Percentiles rank a stretch among this genome's conserved stretches.
Evolutionary conservation across 2,888 invertebrate genomes (phyloP).

Genomic region (Chloromyia formosa): DNA sequence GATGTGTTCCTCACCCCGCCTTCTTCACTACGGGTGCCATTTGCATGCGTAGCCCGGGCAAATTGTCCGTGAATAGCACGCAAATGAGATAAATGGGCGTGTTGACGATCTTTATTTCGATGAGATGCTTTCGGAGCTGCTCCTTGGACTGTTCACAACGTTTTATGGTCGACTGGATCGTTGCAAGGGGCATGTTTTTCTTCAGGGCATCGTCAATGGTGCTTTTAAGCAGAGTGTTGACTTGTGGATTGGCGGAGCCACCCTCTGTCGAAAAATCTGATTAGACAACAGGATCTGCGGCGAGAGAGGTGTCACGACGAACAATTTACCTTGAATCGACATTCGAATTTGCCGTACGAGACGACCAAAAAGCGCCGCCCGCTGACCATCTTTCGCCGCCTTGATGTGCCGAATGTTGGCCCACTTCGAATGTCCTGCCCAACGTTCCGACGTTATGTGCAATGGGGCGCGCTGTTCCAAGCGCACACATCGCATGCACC

Average conservation of each 20-base stretch:
- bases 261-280: slow-evolving; percentile 70
- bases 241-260: slow-evolving; percentile 69
- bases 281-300: no score
- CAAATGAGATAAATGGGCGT: slow-evolving; percentile 63
- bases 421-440: slow-evolving; percentile 82
- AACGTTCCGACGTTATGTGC: neutral
- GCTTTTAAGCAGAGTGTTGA: slow-evolving; percentile 68
- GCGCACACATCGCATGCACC: no score
- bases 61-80: slow-evolving; percentile 68
- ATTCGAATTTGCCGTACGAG: slow-evolving; percentile 68
- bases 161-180: slow-evolving; percentile 71
- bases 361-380: slow-evolving; percentile 64
- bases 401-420: slow-evolving; percentile 78
- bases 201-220: slow-evolving; percentile 71
- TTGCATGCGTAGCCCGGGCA: slow-evolving; percentile 63
- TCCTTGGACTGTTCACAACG: slow-evolving; percentile 63
- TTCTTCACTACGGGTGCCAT: slow-evolving; percentile 69
- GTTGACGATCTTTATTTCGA: slow-evolving; percentile 63
- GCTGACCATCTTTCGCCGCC: slow-evolving; percentile 71
- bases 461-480: no score
- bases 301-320: neutral
- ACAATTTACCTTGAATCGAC: slow-evolving; percentile 68
- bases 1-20: slow-evolving; percentile 63
- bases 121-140: slow-evolving; percentile 59
- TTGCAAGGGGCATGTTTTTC: slow-evolving; percentile 70